Percentiles rank a stretch among this genome's conserved stretches.
Evolutionary conservation across 2,888 invertebrate species (phyloP).

Genomic region (Mesorhabditis sp.): DNA sequence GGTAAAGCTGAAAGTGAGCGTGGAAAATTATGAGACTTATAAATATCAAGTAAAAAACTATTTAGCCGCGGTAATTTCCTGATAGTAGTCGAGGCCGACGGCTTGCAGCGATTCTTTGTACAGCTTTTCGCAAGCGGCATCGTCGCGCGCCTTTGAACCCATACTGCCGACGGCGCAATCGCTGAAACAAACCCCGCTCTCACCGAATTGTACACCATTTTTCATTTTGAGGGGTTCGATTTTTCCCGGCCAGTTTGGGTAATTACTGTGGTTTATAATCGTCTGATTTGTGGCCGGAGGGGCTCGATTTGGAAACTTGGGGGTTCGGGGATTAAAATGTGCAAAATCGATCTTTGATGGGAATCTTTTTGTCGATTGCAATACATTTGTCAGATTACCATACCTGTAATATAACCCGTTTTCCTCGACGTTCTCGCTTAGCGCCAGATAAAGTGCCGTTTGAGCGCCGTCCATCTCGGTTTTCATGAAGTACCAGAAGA

Average conservation of each 20-base stretch:
- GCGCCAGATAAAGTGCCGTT: neutral
- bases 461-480: neutral
- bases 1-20: too few relatives aligned
- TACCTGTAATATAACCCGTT: slow-evolving; percentile 1
- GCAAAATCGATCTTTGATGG: neutral
- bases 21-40: too few relatives aligned
- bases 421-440: neutral
- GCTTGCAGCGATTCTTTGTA: neutral
- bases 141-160: neutral
- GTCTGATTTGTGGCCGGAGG: too few relatives aligned
- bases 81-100: neutral
- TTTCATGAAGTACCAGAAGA: neutral
- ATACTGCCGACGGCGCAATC: neutral
- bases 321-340: neutral
- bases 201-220: too few relatives aligned
- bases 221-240: too few relatives aligned
- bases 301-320: neutral
- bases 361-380: neutral
- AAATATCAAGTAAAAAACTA: too few relatives aligned
- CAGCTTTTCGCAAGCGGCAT: neutral
- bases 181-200: neutral
- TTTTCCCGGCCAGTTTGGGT: too few relatives aligned
- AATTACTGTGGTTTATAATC: too few relatives aligned
- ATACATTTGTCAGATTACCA: neutral
- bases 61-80: too few relatives aligned